Evolutionary conservation across 2,888 invertebrate genomes (phyloP).

Genomic region (Octonoba sinensis): DNA sequence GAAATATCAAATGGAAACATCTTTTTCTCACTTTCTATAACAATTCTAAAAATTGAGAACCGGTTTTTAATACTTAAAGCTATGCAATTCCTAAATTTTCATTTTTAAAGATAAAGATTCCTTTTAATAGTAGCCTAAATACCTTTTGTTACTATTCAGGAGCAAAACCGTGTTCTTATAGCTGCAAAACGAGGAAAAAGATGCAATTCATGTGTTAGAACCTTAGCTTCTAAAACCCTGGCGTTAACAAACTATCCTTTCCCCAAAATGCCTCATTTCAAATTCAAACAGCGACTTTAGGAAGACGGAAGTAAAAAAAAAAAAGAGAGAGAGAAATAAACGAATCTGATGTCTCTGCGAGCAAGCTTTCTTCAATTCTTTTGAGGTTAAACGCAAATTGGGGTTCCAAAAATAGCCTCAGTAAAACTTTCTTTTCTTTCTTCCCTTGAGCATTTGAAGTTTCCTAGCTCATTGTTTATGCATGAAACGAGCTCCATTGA

Average conservation of each 20-base stretch:
- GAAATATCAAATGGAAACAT: too few species aligned
- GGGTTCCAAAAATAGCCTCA: conserved; percentile 36
- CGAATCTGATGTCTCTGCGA: conserved; percentile 15
- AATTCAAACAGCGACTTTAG: conserved; percentile 27
- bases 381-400: conserved; percentile 50
- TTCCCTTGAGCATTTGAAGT: conserved; percentile 2
- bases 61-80: too few species aligned
- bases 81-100: too few species aligned
- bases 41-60: too few species aligned
- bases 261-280: conserved; percentile 18
- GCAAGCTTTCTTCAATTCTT: conserved; percentile 33
- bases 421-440: conserved; percentile 3
- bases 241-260: conserved; percentile 34
- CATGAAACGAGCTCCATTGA: conserved; percentile 10
- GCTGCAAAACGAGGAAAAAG: too few species aligned
- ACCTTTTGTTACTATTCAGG: too few species aligned
- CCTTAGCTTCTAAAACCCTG: neutral
- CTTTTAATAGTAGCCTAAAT: too few species aligned
- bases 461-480: conserved; percentile 26
- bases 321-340: conserved; percentile 1
- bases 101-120: too few species aligned
- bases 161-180: too few species aligned
- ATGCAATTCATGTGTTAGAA: too few species aligned
- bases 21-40: too few species aligned
- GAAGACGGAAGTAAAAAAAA: conserved; percentile 16